Evolutionary conservation across 2,113 vertebrate genomes (phyloP), one percentile per base, ranked within the genome.

Genomic region (Hipposideros armiger): DNA sequence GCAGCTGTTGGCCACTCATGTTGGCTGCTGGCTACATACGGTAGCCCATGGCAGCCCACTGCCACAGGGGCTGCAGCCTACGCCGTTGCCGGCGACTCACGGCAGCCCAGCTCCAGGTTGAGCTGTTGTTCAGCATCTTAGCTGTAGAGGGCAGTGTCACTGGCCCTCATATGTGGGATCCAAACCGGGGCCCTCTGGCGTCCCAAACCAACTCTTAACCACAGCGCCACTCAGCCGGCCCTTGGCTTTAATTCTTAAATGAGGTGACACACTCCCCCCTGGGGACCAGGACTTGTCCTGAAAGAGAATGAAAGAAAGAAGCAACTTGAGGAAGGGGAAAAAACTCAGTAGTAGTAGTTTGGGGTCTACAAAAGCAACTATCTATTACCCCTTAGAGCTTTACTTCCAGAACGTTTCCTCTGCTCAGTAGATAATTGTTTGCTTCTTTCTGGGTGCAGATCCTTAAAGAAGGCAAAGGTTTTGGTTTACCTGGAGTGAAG

Each of bases 181-280:
- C 36, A 36, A 36, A 36, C 36, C 36, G 36, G 36, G 36, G 36
- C 36, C 36, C 36, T 36, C 36, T 36, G 36, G 36, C 36, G 36
- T 36, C 36, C 36, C 36, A 36, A 36, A 36, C 36, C 36, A 36
- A 36, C 36, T 36, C 36, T 36, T 36, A 36, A 36, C 36, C 36
- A 36, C 36, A 36, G 36, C 36, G 36, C 36, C 36, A 36, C 36
- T 36, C 36, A 36, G 36, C 36, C 36, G 36, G 36, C 36, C 36
- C 36, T 36, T 50, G 40, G 13, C 92, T 81, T 92, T 86, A 78
- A 82, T 78, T 94, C 28, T 89, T 92, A 77, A 96, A 47, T 90
- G 69, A 90, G 3, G 22, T 80, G n/a, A 84, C n/a, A 83, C 1
- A 24, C 20, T 83, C 2, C 4, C 28, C 28, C 13, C 50, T 74